A percentile compares a stretch with the other conserved stretches of the same genome.
Conservation (phyloP, 2,113 vertebrate species). For the Grallaria varia region DNA sequence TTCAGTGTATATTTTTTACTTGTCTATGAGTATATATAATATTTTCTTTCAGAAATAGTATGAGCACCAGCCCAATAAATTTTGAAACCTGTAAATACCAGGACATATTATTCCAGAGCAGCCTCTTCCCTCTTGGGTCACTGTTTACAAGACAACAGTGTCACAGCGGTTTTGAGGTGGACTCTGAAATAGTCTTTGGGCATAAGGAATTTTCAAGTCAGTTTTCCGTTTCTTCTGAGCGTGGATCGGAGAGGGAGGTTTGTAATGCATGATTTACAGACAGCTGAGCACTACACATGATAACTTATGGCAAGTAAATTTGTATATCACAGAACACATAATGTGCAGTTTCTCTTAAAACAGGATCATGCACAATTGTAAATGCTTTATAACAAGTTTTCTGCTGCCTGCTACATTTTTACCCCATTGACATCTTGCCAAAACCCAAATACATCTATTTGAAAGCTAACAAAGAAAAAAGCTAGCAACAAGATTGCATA, state of each 20-base stretch:
- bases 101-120: accelerated
- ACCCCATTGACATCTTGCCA: not conserved
- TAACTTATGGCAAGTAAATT: not conserved
- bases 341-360: not conserved
- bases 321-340: not conserved
- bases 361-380: not conserved
- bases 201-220: not conserved
- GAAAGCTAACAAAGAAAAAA: not conserved
- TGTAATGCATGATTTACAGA: not conserved
- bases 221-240: not conserved
- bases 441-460: not conserved
- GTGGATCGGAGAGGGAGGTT: not conserved
- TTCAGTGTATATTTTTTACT: no score
- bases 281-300: not conserved
- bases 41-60: no score
- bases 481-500: not conserved
- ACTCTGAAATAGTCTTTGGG: not conserved
- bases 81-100: not conserved
- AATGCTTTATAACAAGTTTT: not conserved
- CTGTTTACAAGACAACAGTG: accelerated
- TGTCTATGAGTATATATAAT: no score
- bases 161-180: not conserved
- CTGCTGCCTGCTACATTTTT: not conserved
- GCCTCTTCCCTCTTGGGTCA: not conserved
- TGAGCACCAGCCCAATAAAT: not conserved